These are phyloP conservation scores for Andrena dorsata DNA, from an alignment of 2,888 invertebrate genomes.

Conservation along the genomic window DNA sequence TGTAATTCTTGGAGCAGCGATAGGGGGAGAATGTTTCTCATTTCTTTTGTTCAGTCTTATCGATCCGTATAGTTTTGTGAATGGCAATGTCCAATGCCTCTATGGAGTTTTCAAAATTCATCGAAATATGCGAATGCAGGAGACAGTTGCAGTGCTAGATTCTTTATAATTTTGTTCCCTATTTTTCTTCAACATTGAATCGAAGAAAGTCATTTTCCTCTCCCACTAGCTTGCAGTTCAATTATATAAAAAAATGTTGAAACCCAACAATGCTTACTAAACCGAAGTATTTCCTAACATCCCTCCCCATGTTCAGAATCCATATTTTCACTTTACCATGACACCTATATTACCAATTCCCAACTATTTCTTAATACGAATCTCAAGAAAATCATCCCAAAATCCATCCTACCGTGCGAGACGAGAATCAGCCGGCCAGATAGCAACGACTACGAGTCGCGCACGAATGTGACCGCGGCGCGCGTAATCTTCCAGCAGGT, in stretches of 20 bases:
- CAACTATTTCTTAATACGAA: constrained; percentile 37
- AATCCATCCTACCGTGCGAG: constrained; percentile 25
- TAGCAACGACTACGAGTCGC: constrained; percentile 17
- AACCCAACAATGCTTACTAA: neutral
- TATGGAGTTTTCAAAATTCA: too few species aligned
- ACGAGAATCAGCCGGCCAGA: neutral
- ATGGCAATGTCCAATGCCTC: too few species aligned
- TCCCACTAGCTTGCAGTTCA: too few species aligned
- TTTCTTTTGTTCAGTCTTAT: constrained; percentile 31
- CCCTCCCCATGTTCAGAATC: neutral
- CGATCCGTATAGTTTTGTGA: too few species aligned
- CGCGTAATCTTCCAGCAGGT: constrained; percentile 66
- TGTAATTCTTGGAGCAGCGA: neutral
- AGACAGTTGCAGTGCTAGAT: too few species aligned
- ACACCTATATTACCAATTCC: neutral
- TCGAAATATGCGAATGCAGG: too few species aligned
- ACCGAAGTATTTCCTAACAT: too few species aligned
- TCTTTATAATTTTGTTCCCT: too few species aligned
- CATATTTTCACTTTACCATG: neutral
- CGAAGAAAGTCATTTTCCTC: too few species aligned
- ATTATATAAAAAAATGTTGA: neutral
- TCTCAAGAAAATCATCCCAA: constrained; percentile 35
- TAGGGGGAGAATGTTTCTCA: constrained; percentile 43
- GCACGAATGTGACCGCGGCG: constrained; percentile 9
- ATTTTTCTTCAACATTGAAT: too few species aligned